Base-by-base conservation (phyloP, 2,113 vertebrate genomes). In the Larimichthys crocea region DNA sequence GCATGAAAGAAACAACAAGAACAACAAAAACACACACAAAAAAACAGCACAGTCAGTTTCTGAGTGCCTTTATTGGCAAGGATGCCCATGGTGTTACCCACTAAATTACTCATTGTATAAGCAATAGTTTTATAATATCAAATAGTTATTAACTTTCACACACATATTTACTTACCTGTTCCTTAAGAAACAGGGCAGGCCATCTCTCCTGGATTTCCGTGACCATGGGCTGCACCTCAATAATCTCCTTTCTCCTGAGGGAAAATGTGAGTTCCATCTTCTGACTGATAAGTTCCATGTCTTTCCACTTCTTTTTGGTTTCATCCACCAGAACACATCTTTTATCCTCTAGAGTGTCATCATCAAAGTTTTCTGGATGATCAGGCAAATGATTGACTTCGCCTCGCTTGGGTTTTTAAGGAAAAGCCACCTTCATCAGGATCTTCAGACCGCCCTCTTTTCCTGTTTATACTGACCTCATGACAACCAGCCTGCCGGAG, bases 171-270 rank as follows among this genome's bases (percentile, higher is more conserved):
- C 49, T 71, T 3, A 3, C 22, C 31, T 81, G 70, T 65, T 65
- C 53, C 8, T 74, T 31, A 49, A 64, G n/a, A 64, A 64, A 80
- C n/a, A 73, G 61, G 24, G 24, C 24, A 24, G 24, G 24, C 24
- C 24, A 24, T 24, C 24, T 24, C 24, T 24, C 24, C 24, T 24
- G 24, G 24, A 73, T 73, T 49, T 79, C 77, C 3, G 14, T 3
- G 35, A 24, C 52, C 52, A 46, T 59, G 53, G 68, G 53, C 68
- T 71, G 6, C 52, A 71, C 16, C 40, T 71, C 69, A 10, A 52
- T 8, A 42, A 66, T 66, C 52, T 73, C 52, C 26, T 57, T 80
- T 59, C 53, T 73, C 69, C 69, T 52, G 12, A 50, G 53, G 42
- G 62, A 64, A 14, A 29, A 66, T 11, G 3, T 61, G 56, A 71